Conservation (phyloP, 2,888 invertebrate genomes). For the Nematopogon swammerdamellus region DNA sequence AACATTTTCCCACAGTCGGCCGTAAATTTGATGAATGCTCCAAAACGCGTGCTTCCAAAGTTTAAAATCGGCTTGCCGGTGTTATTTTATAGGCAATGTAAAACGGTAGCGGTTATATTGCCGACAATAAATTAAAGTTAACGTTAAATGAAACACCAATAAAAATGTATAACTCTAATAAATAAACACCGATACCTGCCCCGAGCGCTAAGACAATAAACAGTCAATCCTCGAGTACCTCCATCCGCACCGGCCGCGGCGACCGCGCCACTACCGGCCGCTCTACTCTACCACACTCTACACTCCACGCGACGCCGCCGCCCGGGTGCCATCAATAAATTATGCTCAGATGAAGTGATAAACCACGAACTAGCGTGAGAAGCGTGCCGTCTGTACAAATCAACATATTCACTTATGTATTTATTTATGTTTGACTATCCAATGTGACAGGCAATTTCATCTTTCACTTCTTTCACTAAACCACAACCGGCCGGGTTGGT, state of each 20-base stretch:
- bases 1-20: conserved; percentile 50
- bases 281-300: no score
- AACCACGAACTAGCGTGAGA: background rate
- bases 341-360: background rate
- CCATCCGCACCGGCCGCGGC: no score
- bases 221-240: conserved; percentile 40
- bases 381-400: no score
- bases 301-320: no score
- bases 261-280: no score
- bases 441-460: no score
- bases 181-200: conserved; percentile 57
- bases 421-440: no score
- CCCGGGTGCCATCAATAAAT: background rate
- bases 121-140: conserved; percentile 55
- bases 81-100: conserved; percentile 56
- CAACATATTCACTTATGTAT: no score
- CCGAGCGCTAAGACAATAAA: conserved; percentile 53
- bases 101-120: conserved; percentile 42
- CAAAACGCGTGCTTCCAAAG: conserved; percentile 53
- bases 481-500: no score
- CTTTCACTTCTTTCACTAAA: no score
- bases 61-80: conserved; percentile 52
- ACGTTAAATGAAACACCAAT: conserved; percentile 55
- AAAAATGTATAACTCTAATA: conserved; percentile 56
- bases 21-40: conserved; percentile 57